A percentile compares a stretch with the other conserved stretches of the same genome.
Evolutionary conservation across 1,140 invertebrate species (phyloP).

Genomic region (Brachionus rotundiformis): DNA sequence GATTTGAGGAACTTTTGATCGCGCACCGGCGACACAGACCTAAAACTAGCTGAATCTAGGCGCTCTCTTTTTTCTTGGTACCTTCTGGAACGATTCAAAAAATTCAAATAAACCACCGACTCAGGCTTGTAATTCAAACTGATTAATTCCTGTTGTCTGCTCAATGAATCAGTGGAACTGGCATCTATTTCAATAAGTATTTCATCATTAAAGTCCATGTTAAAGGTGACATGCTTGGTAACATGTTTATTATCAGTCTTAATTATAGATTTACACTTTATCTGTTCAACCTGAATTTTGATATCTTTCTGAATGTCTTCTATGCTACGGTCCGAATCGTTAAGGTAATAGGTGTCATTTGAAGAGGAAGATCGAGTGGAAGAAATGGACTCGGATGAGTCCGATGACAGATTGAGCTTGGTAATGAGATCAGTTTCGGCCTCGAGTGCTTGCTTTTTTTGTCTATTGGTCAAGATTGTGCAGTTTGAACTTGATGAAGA

Average conservation of each 20-base stretch:
- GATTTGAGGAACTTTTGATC: conserved; percentile 1
- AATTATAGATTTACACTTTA: conserved; percentile 20
- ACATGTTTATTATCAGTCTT: not conserved
- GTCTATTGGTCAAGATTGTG: not conserved
- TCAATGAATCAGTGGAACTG: not conserved
- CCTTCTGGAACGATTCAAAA: conserved; percentile 6
- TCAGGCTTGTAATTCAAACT: conserved; percentile 35
- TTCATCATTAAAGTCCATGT: conserved; percentile 34
- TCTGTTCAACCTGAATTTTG: conserved; percentile 4
- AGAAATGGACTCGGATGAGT: not conserved
- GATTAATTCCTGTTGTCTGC: not conserved
- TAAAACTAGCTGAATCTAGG: not conserved
- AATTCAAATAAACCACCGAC: conserved; percentile 25
- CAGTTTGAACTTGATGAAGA: not conserved
- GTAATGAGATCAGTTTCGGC: not conserved
- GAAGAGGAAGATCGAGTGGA: conserved; percentile 7
- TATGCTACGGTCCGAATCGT: not conserved
- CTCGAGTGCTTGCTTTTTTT: conserved; percentile 3
- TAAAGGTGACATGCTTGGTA: conserved; percentile 29
- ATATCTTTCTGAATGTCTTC: not conserved
- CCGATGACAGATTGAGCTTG: not conserved
- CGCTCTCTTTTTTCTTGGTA: conserved; percentile 9
- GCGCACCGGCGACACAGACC: not conserved
- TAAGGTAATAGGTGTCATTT: conserved; percentile 1
- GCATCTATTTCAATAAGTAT: conserved; percentile 32